Evolutionary conservation across 2,888 invertebrate species (phyloP), one percentile per base, ranked within the genome.

Genomic region (Macrophya annulata): DNA sequence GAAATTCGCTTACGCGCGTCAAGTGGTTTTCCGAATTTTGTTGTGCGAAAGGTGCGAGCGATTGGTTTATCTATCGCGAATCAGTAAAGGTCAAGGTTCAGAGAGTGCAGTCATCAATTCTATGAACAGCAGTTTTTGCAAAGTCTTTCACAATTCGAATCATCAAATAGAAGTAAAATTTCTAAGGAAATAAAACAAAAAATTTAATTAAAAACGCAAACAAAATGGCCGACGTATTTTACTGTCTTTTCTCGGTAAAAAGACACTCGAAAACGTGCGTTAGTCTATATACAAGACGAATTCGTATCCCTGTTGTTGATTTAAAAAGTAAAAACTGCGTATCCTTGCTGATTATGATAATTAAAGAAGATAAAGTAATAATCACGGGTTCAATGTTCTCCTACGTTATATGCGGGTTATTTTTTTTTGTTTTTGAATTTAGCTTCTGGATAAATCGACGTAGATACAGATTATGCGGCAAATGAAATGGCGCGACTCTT

Each of bases 401-500:
- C 51, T 17, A 15, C 15, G 15, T 51, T 17, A 51, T 17, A 51
- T 17, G 17, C 12, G 10, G 8, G 6, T 55, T 8, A 55, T 74
- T 45, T 31, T 12, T 74, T 45, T 31, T 12, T 21, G 1, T 74
- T 55, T 12, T 37, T 55, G 25, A 17, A 77, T 37, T 25, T 37
- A 31, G 2, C 3, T 37, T 51, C 10, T 15, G 37, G 25, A 51
- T 51, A 77, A 77, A 51, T 31, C 43, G 48, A 62, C 51, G 59
- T 62, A 81, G 12, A 37, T 81, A 76, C 51, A n/a, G 12, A 81
- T 81, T 43, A 40, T 81, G 51, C 83, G 68, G 83, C 31, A 83
- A 83, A 83, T 83, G 65, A 31, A 83, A 83, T 48, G 68, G 83
- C 68, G 68, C 62, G 83, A 83, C 25, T 83, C 83, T 62, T 40